Base-by-base conservation (phyloP, 1,140 invertebrate species). In the Aphaenogaster floridana region DNA sequence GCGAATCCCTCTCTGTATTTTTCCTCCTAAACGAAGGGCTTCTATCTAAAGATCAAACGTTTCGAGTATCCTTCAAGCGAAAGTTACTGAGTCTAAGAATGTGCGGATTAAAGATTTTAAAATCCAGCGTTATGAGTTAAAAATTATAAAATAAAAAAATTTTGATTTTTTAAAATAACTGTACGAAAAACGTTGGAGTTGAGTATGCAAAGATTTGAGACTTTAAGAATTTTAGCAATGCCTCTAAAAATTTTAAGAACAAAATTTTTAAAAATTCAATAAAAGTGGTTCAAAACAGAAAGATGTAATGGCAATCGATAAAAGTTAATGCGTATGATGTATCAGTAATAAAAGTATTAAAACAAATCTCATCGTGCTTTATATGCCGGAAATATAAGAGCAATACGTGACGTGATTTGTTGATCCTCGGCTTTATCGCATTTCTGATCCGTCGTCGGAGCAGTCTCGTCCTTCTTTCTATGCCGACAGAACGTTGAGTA, bases 401-500 rank as follows among this genome's bases (percentile, higher is more conserved):
- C 17, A 39, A 34, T 76, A 76, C 54, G 80, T 72, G 45, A 74
- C 50, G 42, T n/a, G 69, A 84, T 84, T 76, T n/a, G 80, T 76
- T 54, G 80, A 84, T 63, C 21, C 13, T 36, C 21, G 9, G 39
- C 3, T 21, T 81, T 61, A 84, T 84, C 57, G 42, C 69, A 39
- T 84, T 28, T 84, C 54, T 63, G 54, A 50, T 76, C 80, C 45
- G 42, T 84, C 54, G 54, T 28, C 11, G 54, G 42, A 74, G 13
- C 28, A 48, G 69, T 11, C 54, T 84, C 54, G 71, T 63, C n/a
- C 57, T 84, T 84, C 80, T 84, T 84, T 84, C 42, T n/a, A 63
- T 50, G 80, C 80, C 63, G 80, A 84, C 80, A 76, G 69, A 80
- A 66, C 78, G 80, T 74, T 84, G 80, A 84, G 80, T 84, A 84